Percentiles rank a stretch among this genome's conserved stretches.
phyloP scores from a whole-genome alignment of 2,113 vertebrate species.

The Tichodroma muraria region DNA sequence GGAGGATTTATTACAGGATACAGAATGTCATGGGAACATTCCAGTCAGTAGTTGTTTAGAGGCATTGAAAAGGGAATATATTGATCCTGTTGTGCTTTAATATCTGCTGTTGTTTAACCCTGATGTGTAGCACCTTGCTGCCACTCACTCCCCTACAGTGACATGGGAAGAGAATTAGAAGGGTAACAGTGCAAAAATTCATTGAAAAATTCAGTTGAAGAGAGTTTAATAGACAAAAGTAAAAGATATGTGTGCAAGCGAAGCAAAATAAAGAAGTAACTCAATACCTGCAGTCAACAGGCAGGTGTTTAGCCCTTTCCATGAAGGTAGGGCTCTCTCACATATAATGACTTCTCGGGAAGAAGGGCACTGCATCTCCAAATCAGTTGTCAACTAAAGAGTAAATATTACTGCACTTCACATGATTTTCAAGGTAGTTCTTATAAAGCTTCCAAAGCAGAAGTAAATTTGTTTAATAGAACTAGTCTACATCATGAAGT shows the following conservation, averaged over 20 bases:
- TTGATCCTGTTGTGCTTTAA: background rate
- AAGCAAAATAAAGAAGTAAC: background rate
- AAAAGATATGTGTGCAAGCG: background rate
- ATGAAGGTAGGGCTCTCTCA: background rate
- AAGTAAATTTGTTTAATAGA: background rate
- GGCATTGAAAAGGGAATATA: background rate
- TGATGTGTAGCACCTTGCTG: background rate
- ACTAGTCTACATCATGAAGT: background rate
- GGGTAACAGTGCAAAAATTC: background rate
- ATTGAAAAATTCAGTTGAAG: background rate
- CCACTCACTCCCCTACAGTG: background rate
- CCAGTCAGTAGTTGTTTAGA: background rate
- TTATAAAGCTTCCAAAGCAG: background rate
- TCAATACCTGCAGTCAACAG: background rate
- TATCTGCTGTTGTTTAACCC: background rate
- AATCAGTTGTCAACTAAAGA: background rate
- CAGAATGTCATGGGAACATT: background rate
- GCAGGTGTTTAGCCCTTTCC: background rate
- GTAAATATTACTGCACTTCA: background rate
- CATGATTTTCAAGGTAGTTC: background rate
- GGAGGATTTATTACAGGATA: background rate
- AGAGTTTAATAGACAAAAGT: background rate
- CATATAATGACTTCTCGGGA: accelerated
- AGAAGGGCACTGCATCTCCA: background rate
- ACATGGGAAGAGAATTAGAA: background rate